These are phyloP conservation scores for Urophycis tenuis DNA, from an alignment of 2,797 vertebrate species.

Conservation along the genomic window DNA sequence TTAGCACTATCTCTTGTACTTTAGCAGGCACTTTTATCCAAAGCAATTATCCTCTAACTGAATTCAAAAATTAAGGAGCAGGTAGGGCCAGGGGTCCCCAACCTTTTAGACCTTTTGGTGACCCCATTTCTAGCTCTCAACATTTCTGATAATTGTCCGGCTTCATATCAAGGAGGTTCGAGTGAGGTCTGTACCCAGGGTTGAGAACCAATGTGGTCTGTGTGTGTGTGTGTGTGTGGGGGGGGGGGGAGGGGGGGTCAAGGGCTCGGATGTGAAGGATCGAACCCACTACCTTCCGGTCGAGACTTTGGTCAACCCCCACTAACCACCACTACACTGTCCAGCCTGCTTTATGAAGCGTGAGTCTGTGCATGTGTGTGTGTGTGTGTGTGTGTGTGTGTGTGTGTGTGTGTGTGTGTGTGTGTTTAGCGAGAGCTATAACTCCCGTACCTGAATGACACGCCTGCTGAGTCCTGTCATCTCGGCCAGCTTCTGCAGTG, in stretches of 20 bases:
- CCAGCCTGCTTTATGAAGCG: no score
- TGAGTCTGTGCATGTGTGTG: no score
- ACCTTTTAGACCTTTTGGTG: neutral
- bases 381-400: neutral
- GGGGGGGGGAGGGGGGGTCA: no score
- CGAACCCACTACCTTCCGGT: neutral
- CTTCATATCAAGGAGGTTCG: neutral
- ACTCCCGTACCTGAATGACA: slow-evolving; percentile 85
- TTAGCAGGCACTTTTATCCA: neutral
- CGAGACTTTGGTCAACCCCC: neutral
- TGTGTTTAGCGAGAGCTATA: neutral
- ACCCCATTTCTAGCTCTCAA: neutral
- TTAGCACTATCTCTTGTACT: neutral
- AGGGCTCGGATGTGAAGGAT: neutral
- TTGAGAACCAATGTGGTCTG: neutral
- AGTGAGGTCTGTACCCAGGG: neutral
- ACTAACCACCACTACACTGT: neutral
- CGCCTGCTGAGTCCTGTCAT: slow-evolving; percentile 94
- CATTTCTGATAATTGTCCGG: neutral
- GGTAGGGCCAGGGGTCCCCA: neutral
- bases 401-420: neutral
- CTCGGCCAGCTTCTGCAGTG: slow-evolving; percentile 94
- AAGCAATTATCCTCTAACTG: neutral
- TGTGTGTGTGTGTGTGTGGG: no score
- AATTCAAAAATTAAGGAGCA: neutral